phyloP scores from a whole-genome alignment of 2,113 vertebrate genomes.

The Sebastes schlegelii region DNA sequence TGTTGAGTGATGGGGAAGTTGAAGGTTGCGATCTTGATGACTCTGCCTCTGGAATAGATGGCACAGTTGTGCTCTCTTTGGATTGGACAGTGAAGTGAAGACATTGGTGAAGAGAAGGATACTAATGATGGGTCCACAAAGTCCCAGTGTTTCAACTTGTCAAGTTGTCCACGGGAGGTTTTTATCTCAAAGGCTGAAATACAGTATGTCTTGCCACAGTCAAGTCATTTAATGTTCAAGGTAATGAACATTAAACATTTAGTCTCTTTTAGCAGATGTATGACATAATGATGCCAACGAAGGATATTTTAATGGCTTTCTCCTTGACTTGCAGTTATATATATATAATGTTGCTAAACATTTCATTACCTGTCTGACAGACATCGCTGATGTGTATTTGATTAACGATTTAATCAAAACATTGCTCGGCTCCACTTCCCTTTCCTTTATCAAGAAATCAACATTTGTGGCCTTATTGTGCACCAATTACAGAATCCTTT shows the following conservation, averaged over 20 bases:
- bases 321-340: not conserved
- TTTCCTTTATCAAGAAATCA: not conserved
- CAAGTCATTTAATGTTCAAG: not conserved
- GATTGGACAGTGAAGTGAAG: conserved; percentile 3
- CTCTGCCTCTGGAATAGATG: not conserved
- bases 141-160: conserved; percentile 3
- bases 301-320: not conserved
- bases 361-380: conserved; percentile 4
- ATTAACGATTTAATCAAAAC: conserved; percentile 10
- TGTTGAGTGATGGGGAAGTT: conserved; percentile 42
- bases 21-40: conserved; percentile 35
- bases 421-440: not conserved
- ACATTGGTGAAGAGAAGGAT: not conserved
- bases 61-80: not conserved
- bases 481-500: conserved; percentile 12
- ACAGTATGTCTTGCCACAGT: not conserved
- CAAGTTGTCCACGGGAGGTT: not conserved
- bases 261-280: not conserved
- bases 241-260: not conserved
- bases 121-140: conserved; percentile 6
- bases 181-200: not conserved
- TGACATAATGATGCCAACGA: not conserved
- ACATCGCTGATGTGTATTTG: not conserved
- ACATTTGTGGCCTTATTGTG: not conserved
- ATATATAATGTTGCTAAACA: not conserved